These are phyloP conservation scores for Stylophora pistillata DNA, from an alignment of 64 coral and sea anemone genomes.

Conservation along the genomic window DNA sequence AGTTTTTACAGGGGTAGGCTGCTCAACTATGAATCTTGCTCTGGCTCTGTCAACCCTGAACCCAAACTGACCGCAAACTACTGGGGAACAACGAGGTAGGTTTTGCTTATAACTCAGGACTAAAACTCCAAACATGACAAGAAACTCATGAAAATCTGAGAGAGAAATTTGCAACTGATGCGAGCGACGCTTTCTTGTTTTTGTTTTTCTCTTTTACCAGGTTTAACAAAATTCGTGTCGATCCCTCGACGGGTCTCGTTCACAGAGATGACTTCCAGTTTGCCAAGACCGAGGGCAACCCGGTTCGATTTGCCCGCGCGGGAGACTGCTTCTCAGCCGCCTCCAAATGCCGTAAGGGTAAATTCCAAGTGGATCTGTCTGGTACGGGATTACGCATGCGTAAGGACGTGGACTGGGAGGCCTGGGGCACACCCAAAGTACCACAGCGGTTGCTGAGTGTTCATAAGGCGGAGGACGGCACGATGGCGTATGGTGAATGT, in stretches of 20 bases:
- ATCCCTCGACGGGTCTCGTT: constrained; percentile 82
- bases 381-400: constrained; percentile 83
- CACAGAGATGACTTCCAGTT: constrained; percentile 88
- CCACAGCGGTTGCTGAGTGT: constrained; percentile 69
- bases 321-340: constrained; percentile 95
- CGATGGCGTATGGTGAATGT: constrained; percentile 82
- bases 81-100: constrained; percentile 95
- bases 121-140: background rate
- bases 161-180: background rate
- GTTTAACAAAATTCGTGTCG: constrained; percentile 92
- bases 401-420: constrained; percentile 76
- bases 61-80: constrained; percentile 89
- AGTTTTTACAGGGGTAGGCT: constrained; percentile 83
- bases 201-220: constrained; percentile 17
- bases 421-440: constrained; percentile 90
- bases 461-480: constrained; percentile 65
- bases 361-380: constrained; percentile 87
- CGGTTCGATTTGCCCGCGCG: constrained; percentile 86
- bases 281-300: constrained; percentile 78
- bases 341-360: constrained; percentile 77
- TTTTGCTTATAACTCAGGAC: background rate
- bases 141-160: background rate
- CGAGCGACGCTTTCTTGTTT: background rate
- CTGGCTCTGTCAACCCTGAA: constrained; percentile 81
- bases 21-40: constrained; percentile 78